phyloP scores from a whole-genome alignment of 2,888 invertebrate genomes.

The Vandiemenella viatica region DNA sequence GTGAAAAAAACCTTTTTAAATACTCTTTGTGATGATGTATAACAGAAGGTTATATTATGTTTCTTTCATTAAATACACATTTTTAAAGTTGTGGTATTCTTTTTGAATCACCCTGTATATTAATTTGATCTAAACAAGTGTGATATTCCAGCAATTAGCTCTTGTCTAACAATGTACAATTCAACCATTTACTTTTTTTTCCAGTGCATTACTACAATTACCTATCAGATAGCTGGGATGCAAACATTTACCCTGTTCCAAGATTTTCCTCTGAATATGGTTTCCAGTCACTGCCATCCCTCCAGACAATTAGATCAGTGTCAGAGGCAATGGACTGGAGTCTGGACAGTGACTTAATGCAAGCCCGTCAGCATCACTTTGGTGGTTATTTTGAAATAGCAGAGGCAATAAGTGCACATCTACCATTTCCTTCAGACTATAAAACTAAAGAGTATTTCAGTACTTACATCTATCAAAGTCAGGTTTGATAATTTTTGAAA shows the following conservation, averaged over 20 bases:
- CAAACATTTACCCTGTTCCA: constrained; percentile 57
- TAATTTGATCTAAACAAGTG: too few species aligned
- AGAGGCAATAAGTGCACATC: constrained; percentile 43
- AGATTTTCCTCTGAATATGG: constrained; percentile 95
- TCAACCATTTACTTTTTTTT: constrained; percentile 21
- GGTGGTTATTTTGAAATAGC: constrained; percentile 50
- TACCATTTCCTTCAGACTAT: constrained; percentile 38
- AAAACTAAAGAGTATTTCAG: constrained; percentile 34
- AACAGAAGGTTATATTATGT: too few species aligned
- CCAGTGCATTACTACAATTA: constrained; percentile 84
- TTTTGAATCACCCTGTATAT: too few species aligned
- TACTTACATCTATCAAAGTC: constrained; percentile 67
- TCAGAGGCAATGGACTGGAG: constrained; percentile 30
- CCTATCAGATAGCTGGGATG: constrained; percentile 62
- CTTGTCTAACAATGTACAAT: too few species aligned
- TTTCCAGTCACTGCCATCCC: constrained; percentile 73
- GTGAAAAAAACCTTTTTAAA: too few species aligned
- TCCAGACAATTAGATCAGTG: constrained; percentile 47
- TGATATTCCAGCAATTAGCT: too few species aligned
- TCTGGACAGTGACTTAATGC: constrained; percentile 34
- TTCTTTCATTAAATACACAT: too few species aligned
- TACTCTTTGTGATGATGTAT: too few species aligned
- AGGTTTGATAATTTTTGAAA: constrained; percentile 40
- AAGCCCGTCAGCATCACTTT: constrained; percentile 77
- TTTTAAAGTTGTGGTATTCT: too few species aligned